Evolutionary conservation across 2,888 invertebrate genomes (phyloP).

Genomic region (Ceriagrion tenellum): DNA sequence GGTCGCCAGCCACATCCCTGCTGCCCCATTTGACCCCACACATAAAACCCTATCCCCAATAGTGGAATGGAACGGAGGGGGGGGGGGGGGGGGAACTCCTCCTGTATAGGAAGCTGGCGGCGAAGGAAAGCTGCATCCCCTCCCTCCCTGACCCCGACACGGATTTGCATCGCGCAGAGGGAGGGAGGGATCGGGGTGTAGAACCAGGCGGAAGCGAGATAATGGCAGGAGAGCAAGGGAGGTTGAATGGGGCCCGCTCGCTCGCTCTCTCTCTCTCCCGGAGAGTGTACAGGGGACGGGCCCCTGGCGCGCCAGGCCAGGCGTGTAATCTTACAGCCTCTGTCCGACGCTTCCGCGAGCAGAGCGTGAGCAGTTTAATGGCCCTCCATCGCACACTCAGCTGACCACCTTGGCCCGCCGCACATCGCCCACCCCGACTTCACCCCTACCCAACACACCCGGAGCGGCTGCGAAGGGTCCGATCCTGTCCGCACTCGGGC

Average conservation of each 20-base stretch:
- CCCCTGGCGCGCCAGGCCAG: background rate
- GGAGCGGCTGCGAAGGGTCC: background rate
- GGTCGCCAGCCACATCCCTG: background rate
- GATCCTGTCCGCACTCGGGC: background rate
- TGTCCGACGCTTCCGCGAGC: background rate
- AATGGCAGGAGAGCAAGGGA: background rate
- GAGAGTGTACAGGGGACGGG: background rate
- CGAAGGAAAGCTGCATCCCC: background rate
- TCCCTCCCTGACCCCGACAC: background rate
- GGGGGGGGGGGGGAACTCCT: background rate
- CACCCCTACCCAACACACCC: background rate
- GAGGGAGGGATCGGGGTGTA: background rate
- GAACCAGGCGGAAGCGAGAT: constrained; percentile 24
- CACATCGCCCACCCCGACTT: background rate
- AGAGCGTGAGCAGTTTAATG: constrained; percentile 41
- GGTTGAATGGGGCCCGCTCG: background rate
- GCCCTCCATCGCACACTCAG: constrained; percentile 5
- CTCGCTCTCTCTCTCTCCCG: background rate
- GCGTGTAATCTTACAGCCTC: constrained; percentile 46
- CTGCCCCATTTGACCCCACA: background rate
- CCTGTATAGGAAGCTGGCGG: background rate
- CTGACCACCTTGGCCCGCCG: background rate
- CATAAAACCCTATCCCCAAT: background rate
- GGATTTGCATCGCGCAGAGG: constrained; percentile 54
- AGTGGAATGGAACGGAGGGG: too few relatives aligned